Evolutionary conservation across 2,797 vertebrate species (phyloP).

Genomic region (Capromys pilorides): DNA sequence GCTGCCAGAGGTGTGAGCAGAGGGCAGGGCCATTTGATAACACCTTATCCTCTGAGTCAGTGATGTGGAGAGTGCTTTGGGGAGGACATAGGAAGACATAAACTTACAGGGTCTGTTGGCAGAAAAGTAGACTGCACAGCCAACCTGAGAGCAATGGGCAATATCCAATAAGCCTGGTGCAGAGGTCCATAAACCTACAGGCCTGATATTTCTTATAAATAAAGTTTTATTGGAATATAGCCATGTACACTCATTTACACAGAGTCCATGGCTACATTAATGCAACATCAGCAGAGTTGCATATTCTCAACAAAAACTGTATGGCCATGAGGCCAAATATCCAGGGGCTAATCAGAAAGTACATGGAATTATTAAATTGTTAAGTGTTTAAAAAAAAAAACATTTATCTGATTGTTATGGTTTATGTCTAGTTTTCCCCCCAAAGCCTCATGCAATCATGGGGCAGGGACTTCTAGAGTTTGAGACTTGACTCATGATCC

Average conservation of each 20-base stretch:
- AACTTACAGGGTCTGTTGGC: neutral
- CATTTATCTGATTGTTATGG: too few relatives aligned
- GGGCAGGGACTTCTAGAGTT: too few relatives aligned
- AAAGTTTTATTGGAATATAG: constrained; percentile 47
- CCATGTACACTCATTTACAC: neutral
- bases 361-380: neutral
- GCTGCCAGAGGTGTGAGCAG: neutral
- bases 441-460: too few relatives aligned
- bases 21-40: neutral
- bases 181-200: neutral
- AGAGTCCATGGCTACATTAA: neutral
- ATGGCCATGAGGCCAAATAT: neutral
- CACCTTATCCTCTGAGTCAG: neutral
- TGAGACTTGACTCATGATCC: too few relatives aligned
- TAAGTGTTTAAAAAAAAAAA: neutral
- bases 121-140: neutral
- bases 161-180: neutral
- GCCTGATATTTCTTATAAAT: neutral
- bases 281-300: neutral
- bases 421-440: too few relatives aligned
- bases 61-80: neutral
- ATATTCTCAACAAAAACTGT: neutral
- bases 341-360: neutral
- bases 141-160: neutral
- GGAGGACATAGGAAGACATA: neutral